Conservation (phyloP, 2,113 vertebrate genomes). For the Cisticola juncidis region DNA sequence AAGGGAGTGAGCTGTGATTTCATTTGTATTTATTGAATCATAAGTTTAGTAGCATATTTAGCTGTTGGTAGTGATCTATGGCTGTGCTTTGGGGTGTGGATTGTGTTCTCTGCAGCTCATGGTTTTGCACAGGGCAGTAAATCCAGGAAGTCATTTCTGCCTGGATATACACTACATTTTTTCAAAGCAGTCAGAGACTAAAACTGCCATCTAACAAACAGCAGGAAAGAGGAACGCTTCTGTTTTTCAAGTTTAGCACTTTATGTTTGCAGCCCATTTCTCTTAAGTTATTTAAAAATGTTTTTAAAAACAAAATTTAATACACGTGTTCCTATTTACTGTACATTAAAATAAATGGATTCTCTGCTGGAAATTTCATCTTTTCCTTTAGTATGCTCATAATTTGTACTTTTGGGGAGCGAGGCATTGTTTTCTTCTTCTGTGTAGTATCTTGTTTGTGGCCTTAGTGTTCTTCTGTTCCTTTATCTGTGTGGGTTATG, state of each 20-base stretch:
- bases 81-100: not conserved
- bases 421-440: not conserved
- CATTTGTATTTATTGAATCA: not conserved
- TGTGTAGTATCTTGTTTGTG: not conserved
- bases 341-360: not conserved
- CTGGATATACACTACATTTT: not conserved
- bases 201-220: conserved; percentile 22
- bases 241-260: not conserved
- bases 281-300: not conserved
- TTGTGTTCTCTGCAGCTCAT: conserved; percentile 29
- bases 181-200: conserved; percentile 15
- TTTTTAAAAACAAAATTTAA: not conserved
- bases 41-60: not conserved
- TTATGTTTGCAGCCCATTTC: not conserved
- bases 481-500: not conserved
- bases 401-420: not conserved
- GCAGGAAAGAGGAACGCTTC: not conserved
- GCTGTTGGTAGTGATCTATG: not conserved
- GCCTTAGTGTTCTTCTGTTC: not conserved
- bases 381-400: not conserved
- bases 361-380: not conserved
- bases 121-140: conserved; percentile 39
- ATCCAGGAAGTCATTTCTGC: not conserved
- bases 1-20: conserved; percentile 20
- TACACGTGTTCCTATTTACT: not conserved